phyloP scores from a whole-genome alignment of 2,797 vertebrate genomes.

The Pseudochaenichthys georgianus region DNA sequence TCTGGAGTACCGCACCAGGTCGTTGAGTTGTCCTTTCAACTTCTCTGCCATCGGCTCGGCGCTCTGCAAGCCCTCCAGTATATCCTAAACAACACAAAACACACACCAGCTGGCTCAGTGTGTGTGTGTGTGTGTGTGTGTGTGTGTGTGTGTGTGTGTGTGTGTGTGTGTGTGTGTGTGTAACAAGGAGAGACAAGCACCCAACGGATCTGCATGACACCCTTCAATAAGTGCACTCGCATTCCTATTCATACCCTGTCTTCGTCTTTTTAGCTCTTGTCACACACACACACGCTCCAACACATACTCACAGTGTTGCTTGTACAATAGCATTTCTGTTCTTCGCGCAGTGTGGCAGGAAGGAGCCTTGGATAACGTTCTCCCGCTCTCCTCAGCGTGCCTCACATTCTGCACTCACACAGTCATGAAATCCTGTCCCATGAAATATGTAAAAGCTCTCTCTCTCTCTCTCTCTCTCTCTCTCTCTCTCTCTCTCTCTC shows the following conservation, averaged over 20 bases:
- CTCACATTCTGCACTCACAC: constrained; percentile 81
- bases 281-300: constrained; percentile 40
- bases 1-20: constrained; percentile 94
- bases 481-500: constrained; percentile 43
- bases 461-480: constrained; percentile 47
- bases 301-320: constrained; percentile 78
- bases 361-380: constrained; percentile 75
- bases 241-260: constrained; percentile 71
- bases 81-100: constrained; percentile 85
- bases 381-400: constrained; percentile 77
- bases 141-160: constrained; percentile 30
- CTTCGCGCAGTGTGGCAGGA: constrained; percentile 75
- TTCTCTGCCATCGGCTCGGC: constrained; percentile 92
- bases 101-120: constrained; percentile 60
- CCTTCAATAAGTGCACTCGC: constrained; percentile 63
- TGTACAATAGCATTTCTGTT: constrained; percentile 87
- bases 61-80: constrained; percentile 88
- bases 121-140: constrained; percentile 30
- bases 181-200: constrained; percentile 50
- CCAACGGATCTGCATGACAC: constrained; percentile 68
- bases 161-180: constrained; percentile 27
- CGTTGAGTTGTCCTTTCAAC: constrained; percentile 93
- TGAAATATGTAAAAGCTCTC: constrained; percentile 76
- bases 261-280: constrained; percentile 48
- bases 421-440: constrained; percentile 78